These are phyloP conservation scores for Rhabditoides inermis DNA, from an alignment of 2,888 invertebrate species.

Conservation along the genomic window DNA sequence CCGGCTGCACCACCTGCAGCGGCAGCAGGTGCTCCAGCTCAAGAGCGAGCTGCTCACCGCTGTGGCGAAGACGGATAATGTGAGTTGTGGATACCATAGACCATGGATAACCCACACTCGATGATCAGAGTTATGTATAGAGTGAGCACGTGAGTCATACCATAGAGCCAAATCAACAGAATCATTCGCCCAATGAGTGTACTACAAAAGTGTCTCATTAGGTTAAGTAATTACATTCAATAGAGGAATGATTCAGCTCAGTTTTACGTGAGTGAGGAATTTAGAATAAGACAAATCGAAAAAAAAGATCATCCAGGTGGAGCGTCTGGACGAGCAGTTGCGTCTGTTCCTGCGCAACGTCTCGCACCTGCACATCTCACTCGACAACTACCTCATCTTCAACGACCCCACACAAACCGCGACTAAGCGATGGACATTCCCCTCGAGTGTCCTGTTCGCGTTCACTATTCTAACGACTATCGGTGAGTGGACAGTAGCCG, in stretches of 20 bases:
- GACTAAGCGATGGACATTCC: conserved; percentile 44
- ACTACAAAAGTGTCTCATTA: no score
- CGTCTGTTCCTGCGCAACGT: conserved; percentile 37
- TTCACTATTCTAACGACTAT: conserved; percentile 50
- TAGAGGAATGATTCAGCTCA: no score
- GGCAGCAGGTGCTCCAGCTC: conserved; percentile 20
- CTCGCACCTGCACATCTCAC: conserved; percentile 32
- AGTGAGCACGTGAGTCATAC: no score
- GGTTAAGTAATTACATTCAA: no score
- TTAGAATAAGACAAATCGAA: neutral
- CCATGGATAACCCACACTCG: neutral
- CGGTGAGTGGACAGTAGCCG: conserved; percentile 15
- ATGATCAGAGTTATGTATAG: no score
- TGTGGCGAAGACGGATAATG: conserved; percentile 26
- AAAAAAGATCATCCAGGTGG: conserved; percentile 15
- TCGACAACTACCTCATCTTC: conserved; percentile 45
- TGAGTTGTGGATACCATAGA: no score
- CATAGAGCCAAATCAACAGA: no score
- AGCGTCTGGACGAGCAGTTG: conserved; percentile 31
- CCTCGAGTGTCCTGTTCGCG: conserved; percentile 43
- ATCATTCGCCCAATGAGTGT: no score
- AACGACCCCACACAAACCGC: conserved; percentile 29
- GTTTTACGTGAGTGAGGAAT: no score
- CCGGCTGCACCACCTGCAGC: conserved; percentile 30
- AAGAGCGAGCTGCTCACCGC: conserved; percentile 26